A percentile compares a stretch with the other conserved stretches of the same genome.
phyloP scores from a whole-genome alignment of 2,113 vertebrate species.

The Protomyctophum bolini region DNA sequence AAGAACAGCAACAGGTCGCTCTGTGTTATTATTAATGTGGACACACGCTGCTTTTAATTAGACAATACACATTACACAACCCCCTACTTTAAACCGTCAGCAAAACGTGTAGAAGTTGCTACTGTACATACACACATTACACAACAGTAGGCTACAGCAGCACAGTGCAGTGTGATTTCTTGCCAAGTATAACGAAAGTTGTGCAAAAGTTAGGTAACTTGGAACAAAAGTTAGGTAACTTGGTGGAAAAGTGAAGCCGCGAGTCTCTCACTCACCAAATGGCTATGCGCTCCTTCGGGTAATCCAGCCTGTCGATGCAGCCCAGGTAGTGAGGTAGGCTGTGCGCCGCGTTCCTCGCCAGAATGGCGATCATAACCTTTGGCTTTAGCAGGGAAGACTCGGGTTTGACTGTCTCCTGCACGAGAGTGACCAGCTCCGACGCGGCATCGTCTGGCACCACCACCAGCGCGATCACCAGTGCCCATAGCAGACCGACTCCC shows the following conservation, averaged over 20 bases:
- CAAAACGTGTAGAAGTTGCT: background rate
- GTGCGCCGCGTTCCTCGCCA: constrained; percentile 89
- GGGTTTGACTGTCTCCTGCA: constrained; percentile 52
- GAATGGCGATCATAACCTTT: constrained; percentile 86
- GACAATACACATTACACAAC: background rate
- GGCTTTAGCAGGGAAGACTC: constrained; percentile 87
- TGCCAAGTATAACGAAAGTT: background rate
- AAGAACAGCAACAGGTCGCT: constrained; percentile 59
- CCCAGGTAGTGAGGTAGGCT: constrained; percentile 88
- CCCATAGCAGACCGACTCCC: constrained; percentile 52
- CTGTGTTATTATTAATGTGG: constrained; percentile 31
- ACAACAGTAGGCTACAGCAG: too few species aligned
- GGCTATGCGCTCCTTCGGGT: constrained; percentile 90
- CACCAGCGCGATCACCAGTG: constrained; percentile 55
- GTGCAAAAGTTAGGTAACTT: background rate
- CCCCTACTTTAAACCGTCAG: constrained; percentile 9
- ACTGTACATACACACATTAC: too few species aligned
- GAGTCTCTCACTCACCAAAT: constrained; percentile 83
- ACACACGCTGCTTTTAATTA: constrained; percentile 52
- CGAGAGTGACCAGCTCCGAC: constrained; percentile 59
- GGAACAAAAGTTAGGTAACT: background rate
- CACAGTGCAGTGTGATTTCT: too few species aligned
- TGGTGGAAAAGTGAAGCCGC: background rate
- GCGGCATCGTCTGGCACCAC: constrained; percentile 22
- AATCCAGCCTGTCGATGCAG: constrained; percentile 89